phyloP scores from a whole-genome alignment of 2,113 vertebrate genomes.

The Neolamprologus variostigma region DNA sequence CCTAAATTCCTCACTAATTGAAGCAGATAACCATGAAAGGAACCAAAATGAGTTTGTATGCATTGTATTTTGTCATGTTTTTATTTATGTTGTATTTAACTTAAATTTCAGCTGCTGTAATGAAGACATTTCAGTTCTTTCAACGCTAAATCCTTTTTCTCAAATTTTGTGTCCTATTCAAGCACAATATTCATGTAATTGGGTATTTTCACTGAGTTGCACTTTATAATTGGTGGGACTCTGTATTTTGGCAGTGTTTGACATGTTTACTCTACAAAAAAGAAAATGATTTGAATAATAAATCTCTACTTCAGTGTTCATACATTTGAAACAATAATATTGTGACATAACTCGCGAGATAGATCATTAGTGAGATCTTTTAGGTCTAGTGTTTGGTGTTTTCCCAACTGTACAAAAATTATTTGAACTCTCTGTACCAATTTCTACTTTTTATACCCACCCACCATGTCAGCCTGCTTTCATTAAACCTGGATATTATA shows the following conservation, averaged over 20 bases:
- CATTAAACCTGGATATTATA: not conserved
- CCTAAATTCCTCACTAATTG: not conserved
- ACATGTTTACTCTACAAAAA: not conserved
- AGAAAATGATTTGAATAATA: not conserved
- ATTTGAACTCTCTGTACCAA: not conserved
- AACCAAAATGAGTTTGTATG: not conserved
- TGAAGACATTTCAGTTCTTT: not conserved
- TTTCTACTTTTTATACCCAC: not conserved
- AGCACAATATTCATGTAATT: not conserved
- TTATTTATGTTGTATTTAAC: not conserved
- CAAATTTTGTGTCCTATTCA: not conserved
- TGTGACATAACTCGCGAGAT: not conserved
- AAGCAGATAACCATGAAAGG: not conserved
- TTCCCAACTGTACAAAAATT: not conserved
- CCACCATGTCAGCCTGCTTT: not conserved
- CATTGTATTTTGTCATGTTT: not conserved
- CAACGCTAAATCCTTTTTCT: rapidly evolving
- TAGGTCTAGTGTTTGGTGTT: not conserved
- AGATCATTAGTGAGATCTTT: not conserved
- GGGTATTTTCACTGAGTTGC: not conserved
- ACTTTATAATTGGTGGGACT: not conserved
- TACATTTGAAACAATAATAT: not conserved
- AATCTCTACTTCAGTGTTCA: not conserved
- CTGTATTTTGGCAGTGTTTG: not conserved
- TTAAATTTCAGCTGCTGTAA: not conserved